Percentiles rank a stretch among this genome's conserved stretches.
Evolutionary conservation across 1,140 invertebrate species (phyloP).

Genomic region (Grapholita molesta): DNA sequence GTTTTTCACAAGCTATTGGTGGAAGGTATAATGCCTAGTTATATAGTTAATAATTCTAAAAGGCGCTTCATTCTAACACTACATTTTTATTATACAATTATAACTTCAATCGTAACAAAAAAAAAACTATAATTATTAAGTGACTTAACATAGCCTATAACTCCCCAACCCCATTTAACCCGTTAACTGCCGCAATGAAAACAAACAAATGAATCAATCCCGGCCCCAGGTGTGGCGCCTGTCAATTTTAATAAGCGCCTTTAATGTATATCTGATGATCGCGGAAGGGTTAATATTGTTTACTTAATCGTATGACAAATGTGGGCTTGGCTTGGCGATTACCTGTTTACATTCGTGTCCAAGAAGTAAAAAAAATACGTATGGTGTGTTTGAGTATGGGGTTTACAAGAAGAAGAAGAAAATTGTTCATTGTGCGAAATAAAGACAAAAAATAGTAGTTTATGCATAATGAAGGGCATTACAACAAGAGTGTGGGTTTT

Average conservation of each 20-base stretch:
- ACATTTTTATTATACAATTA: too few relatives aligned
- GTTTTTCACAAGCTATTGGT: too few relatives aligned
- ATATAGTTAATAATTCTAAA: too few relatives aligned
- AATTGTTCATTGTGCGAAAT: too few relatives aligned
- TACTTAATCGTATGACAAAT: constrained; percentile 5
- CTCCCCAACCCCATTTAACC: not conserved
- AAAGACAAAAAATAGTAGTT: too few relatives aligned
- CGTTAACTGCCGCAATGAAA: constrained; percentile 9
- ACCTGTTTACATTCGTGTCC: not conserved
- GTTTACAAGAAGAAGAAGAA: too few relatives aligned
- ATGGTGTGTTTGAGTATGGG: not conserved
- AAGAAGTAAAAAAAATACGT: not conserved
- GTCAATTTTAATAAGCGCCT: constrained; percentile 60
- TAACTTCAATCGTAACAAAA: too few relatives aligned
- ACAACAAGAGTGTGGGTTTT: too few relatives aligned
- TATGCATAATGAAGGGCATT: too few relatives aligned
- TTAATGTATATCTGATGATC: constrained; percentile 10
- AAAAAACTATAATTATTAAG: not conserved
- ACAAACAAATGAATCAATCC: constrained; percentile 55
- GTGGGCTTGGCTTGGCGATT: not conserved
- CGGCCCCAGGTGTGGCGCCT: constrained; percentile 48
- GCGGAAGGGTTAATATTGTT: constrained; percentile 19
- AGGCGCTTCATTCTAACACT: too few relatives aligned
- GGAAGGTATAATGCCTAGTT: too few relatives aligned
- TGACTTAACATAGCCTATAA: not conserved